Evolutionary conservation across 2,888 invertebrate genomes (phyloP), one percentile per base, ranked within the genome.

Genomic region (Sussaba pulchella): DNA sequence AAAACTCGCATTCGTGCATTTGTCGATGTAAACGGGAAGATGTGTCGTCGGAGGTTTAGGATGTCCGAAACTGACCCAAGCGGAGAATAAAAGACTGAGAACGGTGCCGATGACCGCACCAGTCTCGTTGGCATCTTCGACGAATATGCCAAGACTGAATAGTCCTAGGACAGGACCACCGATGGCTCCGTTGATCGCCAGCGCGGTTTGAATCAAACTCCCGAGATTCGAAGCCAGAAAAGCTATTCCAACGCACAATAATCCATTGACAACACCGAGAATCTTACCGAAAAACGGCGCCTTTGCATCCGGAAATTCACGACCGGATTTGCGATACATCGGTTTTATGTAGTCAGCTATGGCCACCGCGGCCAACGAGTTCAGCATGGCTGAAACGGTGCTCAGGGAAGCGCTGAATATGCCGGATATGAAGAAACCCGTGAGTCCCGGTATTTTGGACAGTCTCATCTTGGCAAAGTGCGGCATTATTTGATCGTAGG

Each of bases 381-480:
- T 98, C 78, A 99, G 94, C 21, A 97, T 95, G 0, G 98, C 98
- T 0, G 98, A 98, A 69, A 99, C 96, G 0, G 98, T 98, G 57
- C 98, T 98, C 2, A 99, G 93, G 1, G 98, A 97, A 0, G 98
- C 98, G 4, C 67, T 41, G 52, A 69, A 69, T 54, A 69, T 69
- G 0, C 67, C 67, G 17, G 92, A 87, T 17, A 92, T 86, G 81
- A 92, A 92, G 17, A 92, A 84, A 0, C 92, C 92, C 3, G 88
- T 84, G n/a, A 92, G 76, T 0, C 67, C 67, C 3, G 67, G 67
- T 24, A 69, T 54, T 17, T 54, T 69, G 1, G 67, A 24, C 12
- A 69, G 19, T 69, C 52, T 52, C n/a, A 9, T 52, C 24, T 54
- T 69, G 17, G 67, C 67, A 6, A 69, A 69, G 14, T 69, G 54